Evolutionary conservation across 1,140 invertebrate genomes (phyloP).

Genomic region (Drosophila orosa): DNA sequence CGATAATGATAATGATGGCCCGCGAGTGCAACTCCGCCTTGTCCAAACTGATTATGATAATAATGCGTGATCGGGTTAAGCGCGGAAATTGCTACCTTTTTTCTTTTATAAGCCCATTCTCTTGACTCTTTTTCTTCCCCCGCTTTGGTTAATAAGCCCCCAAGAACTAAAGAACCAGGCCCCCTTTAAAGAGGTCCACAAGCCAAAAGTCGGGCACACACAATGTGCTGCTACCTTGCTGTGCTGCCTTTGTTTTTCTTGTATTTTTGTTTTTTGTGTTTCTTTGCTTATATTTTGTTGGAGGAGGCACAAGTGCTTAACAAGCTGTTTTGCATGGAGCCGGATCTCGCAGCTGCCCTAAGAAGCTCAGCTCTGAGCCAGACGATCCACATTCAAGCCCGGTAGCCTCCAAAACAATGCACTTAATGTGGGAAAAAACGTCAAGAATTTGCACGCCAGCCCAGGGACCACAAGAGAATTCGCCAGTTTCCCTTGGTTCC

Average conservation of each 20-base stretch:
- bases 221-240: constrained; percentile 46
- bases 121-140: constrained; percentile 31
- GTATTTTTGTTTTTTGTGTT: constrained; percentile 14
- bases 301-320: constrained; percentile 76
- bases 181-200: constrained; percentile 39
- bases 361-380: constrained; percentile 9
- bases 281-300: constrained; percentile 26
- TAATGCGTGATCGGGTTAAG: constrained; percentile 69
- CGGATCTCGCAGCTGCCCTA: constrained; percentile 39
- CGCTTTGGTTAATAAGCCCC: constrained; percentile 66
- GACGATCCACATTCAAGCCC: constrained; percentile 43
- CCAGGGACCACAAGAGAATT: constrained; percentile 45
- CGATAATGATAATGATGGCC: constrained; percentile 64
- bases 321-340: constrained; percentile 81
- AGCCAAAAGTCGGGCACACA: constrained; percentile 70
- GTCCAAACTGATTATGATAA: constrained; percentile 65
- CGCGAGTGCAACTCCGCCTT: constrained; percentile 19
- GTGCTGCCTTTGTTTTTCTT: constrained; percentile 30
- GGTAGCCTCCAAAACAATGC: constrained; percentile 64
- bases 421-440: constrained; percentile 83
- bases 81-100: constrained; percentile 67
- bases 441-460: constrained; percentile 75
- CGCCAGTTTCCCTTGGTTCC: constrained; percentile 20
- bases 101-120: constrained; percentile 46
- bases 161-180: constrained; percentile 23